Evolutionary conservation across 2,888 invertebrate species (phyloP).

Genomic region (Cataglyphis cursor): DNA sequence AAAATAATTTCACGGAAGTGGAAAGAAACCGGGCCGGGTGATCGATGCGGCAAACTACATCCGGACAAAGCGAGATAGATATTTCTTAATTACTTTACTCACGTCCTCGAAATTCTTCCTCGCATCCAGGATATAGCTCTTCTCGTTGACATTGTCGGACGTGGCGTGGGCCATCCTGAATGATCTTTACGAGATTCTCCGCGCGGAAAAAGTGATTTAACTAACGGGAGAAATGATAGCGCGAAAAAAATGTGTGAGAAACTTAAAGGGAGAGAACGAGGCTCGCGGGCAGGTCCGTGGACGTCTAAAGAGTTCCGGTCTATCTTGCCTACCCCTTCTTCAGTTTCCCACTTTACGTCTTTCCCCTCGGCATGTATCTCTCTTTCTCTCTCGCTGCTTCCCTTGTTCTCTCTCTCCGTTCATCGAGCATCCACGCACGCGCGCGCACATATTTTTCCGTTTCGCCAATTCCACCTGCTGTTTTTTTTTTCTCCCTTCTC

Average conservation of each 20-base stretch:
- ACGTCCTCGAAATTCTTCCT: constrained; percentile 83
- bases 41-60: not conserved
- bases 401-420: constrained; percentile 24
- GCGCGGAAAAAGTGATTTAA: constrained; percentile 13
- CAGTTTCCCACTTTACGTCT: constrained; percentile 28
- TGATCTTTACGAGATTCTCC: not conserved
- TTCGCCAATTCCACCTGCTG: constrained; percentile 1
- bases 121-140: constrained; percentile 85
- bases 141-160: constrained; percentile 79
- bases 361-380: constrained; percentile 23
- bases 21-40: not conserved
- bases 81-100: constrained; percentile 70
- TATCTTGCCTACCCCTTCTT: constrained; percentile 46
- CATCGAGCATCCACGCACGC: constrained; percentile 27
- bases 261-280: constrained; percentile 66
- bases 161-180: constrained; percentile 68
- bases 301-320: constrained; percentile 53
- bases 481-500: not conserved
- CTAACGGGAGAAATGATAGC: constrained; percentile 52
- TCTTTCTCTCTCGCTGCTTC: not conserved
- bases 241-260: constrained; percentile 58
- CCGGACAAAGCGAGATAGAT: not conserved
- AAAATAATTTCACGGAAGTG: not conserved
- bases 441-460: constrained; percentile 15
- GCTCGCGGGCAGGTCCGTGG: constrained; percentile 47